A percentile compares a stretch with the other conserved stretches of the same genome.
Conservation (phyloP, 2,888 invertebrate genomes). For the Drosophila formosana region DNA sequence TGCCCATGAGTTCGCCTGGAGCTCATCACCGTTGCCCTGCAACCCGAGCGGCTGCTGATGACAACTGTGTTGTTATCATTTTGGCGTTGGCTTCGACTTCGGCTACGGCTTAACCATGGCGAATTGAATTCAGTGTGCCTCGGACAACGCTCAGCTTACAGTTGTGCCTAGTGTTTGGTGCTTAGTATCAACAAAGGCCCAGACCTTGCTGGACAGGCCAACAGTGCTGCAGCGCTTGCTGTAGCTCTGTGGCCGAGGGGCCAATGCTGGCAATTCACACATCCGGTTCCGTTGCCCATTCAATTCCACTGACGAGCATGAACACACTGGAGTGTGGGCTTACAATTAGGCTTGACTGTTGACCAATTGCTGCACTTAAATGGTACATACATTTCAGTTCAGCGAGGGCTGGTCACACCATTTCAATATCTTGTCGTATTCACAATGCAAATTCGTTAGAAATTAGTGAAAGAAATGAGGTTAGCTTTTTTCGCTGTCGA, state of each 20-base stretch:
- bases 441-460: neutral
- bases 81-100: slow-evolving; percentile 15
- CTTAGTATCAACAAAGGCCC: slow-evolving; percentile 53
- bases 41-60: slow-evolving; percentile 43
- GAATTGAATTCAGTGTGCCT: slow-evolving; percentile 23
- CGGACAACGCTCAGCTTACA: slow-evolving; percentile 32
- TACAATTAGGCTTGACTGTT: slow-evolving; percentile 49
- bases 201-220: slow-evolving; percentile 30
- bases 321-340: slow-evolving; percentile 11
- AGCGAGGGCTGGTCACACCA: slow-evolving; percentile 18
- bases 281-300: slow-evolving; percentile 68
- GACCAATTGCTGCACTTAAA: slow-evolving; percentile 63
- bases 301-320: slow-evolving; percentile 40
- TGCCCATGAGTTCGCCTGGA: slow-evolving; percentile 2
- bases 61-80: slow-evolving; percentile 54
- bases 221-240: neutral
- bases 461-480: neutral
- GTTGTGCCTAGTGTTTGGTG: slow-evolving; percentile 27
- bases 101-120: slow-evolving; percentile 16
- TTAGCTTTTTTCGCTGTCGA: neutral
- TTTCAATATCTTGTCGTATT: neutral
- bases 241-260: neutral
- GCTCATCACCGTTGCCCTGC: slow-evolving; percentile 44
- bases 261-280: slow-evolving; percentile 59
- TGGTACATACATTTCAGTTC: slow-evolving; percentile 25